These are phyloP conservation scores for Sphenopsis melanotis DNA, from an alignment of 2,797 vertebrate species.

Conservation along the genomic window DNA sequence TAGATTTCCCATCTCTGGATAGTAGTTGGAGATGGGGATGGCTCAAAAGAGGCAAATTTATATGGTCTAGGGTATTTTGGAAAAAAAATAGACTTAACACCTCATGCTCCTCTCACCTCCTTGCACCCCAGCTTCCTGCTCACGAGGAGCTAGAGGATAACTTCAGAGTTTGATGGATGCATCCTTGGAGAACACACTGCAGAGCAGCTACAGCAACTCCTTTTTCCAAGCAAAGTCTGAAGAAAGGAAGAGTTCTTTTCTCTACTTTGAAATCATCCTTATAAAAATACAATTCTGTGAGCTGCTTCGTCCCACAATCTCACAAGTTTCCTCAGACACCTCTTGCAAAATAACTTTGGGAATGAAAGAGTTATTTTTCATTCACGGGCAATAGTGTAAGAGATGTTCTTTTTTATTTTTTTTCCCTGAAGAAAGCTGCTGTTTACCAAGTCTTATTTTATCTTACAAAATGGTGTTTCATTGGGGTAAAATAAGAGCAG, in stretches of 20 bases:
- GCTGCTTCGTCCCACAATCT: not conserved
- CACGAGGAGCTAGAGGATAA: not conserved
- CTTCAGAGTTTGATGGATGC: not conserved
- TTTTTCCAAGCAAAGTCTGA: not conserved
- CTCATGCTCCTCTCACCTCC: not conserved
- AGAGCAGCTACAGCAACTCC: not conserved
- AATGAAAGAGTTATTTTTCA: not conserved
- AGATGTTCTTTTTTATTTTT: not conserved
- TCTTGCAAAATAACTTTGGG: not conserved
- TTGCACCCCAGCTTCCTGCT: not conserved
- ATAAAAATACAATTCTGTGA: not conserved
- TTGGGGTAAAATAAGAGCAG: not conserved
- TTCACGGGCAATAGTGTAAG: not conserved
- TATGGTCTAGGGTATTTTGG: not conserved
- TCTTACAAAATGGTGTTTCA: not conserved
- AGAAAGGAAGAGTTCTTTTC: not conserved
- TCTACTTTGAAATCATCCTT: not conserved
- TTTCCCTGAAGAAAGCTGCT: not conserved
- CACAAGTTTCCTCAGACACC: not conserved
- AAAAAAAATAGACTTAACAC: not conserved
- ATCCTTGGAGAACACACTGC: not conserved
- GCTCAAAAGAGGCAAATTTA: not conserved
- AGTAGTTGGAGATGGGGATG: not conserved
- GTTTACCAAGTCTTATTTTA: not conserved
- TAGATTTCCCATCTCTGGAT: not conserved